Evolutionary conservation across 2,888 invertebrate species (phyloP), one percentile per base, ranked within the genome.

Genomic region (Ypsolopha sequella): DNA sequence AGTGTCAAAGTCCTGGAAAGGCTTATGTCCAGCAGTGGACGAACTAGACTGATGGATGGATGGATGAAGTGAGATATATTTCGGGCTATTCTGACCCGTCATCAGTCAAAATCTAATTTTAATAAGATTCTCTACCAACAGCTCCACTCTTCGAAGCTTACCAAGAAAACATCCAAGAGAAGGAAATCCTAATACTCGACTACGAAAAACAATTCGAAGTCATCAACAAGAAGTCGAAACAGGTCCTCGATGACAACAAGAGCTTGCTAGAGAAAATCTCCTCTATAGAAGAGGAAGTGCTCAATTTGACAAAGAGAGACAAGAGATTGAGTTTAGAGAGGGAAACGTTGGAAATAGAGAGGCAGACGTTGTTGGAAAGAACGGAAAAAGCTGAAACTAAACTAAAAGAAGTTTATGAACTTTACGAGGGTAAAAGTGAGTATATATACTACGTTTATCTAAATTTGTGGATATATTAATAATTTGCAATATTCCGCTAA

Each of bases 121-220:
- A n/a, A n/a, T n/a, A 24, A 24, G 24, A 24, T 24, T 24, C 24
- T 24, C 24, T 3, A 8, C 6, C 34, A 13, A 11, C 85, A 73
- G 89, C 88, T 0, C 95, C 95, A 0, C 78, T 95, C 6, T 82
- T 95, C 56, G 91, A 93, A 64, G 93, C 94, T 0, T 95, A 94
- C 63, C 92, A 94, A 70, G 94, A 94, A 65, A 92, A 92, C 55
- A 71, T 95, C 0, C 87, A 86, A 59, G 95, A 95, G 61, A 95
- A 95, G 66, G 92, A 93, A 53, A 89, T 89, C 41, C 86, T 95
- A 0, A 90, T 95, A 48, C 66, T 84, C 13, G 90, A 91, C 58
- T 94, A 93, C 57, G 92, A 91, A 60, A 86, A 86, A 41, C 92
- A 93, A 66, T 89, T 95, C 55, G 91, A 91, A 55, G 80, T 82